phyloP scores from a whole-genome alignment of 2,113 vertebrate species.

The Sphyrna mokarran region DNA sequence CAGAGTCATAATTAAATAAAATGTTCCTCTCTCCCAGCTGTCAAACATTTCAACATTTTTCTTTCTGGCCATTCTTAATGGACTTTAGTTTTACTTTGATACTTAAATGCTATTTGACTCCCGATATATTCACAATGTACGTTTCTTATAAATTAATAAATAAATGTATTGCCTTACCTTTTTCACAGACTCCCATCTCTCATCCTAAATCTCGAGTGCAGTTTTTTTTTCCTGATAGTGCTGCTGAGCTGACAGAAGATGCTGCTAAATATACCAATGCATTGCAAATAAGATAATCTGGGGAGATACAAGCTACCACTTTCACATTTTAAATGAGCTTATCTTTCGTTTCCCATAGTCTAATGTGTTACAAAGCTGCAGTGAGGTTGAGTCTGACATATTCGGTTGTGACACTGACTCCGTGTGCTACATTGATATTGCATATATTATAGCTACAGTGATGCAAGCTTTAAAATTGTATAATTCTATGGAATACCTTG shows the following conservation, averaged over 20 bases:
- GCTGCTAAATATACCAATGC: slow-evolving; percentile 29
- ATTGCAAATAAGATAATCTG: slow-evolving; percentile 21
- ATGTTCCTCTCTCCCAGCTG: not conserved
- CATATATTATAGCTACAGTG: slow-evolving; percentile 10
- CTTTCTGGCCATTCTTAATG: not conserved
- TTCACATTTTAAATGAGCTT: not conserved
- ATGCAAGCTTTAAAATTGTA: slow-evolving; percentile 24
- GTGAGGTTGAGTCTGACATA: not conserved
- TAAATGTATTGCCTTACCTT: slow-evolving; percentile 30
- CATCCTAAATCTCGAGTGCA: slow-evolving; percentile 17
- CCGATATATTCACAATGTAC: not conserved
- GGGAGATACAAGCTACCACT: not conserved
- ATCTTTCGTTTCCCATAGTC: slow-evolving; percentile 12
- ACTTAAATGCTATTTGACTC: slow-evolving; percentile 1
- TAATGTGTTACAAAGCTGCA: slow-evolving; percentile 26
- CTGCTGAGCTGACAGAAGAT: not conserved
- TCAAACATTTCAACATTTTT: not conserved
- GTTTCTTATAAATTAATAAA: not conserved
- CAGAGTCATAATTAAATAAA: slow-evolving; percentile 4
- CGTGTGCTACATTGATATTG: slow-evolving; percentile 10
- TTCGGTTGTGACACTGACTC: not conserved
- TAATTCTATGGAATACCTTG: not conserved
- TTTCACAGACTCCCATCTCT: slow-evolving; percentile 3
- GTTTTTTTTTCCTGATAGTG: slow-evolving; percentile 5
- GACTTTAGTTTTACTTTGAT: not conserved